Conservation (phyloP, 1,140 invertebrate species). For the Drosophila willistoni region DNA sequence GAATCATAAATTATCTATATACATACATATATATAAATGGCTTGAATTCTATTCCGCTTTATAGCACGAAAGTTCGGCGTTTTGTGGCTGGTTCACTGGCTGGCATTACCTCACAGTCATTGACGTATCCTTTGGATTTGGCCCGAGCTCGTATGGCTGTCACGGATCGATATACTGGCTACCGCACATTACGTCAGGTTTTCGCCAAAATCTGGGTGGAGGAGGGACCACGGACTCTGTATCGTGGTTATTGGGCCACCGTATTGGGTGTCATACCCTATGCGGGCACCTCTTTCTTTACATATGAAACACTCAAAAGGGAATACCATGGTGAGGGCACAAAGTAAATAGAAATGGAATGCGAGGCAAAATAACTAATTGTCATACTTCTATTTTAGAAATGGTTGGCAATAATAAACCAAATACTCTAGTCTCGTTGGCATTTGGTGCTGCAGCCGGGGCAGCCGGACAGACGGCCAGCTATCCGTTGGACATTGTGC, state of each 20-base stretch:
- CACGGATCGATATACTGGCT: constrained; percentile 88
- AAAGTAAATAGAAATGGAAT: constrained; percentile 25
- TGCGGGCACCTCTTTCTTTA: constrained; percentile 98
- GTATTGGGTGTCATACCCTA: constrained; percentile 98
- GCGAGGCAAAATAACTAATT: no score
- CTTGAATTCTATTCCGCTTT: no score
- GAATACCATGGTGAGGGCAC: constrained; percentile 87
- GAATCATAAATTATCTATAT: not conserved
- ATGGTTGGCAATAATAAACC: constrained; percentile 82
- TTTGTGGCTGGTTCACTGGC: constrained; percentile 97
- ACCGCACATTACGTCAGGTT: constrained; percentile 87
- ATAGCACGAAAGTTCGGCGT: constrained; percentile 83
- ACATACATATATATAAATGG: not conserved
- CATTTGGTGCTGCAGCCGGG: constrained; percentile 96
- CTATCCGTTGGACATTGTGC: constrained; percentile 89
- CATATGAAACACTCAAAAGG: constrained; percentile 97
- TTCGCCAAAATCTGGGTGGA: constrained; percentile 91
- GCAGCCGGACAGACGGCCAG: constrained; percentile 97
- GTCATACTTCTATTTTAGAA: constrained; percentile 48
- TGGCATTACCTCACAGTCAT: constrained; percentile 94
- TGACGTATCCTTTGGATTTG: constrained; percentile 98
- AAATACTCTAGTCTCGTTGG: constrained; percentile 87
- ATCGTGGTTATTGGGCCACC: constrained; percentile 95
- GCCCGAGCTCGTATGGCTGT: constrained; percentile 99
- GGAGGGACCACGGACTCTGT: constrained; percentile 92